These are phyloP conservation scores for Lagopus leucura DNA, from an alignment of 2,113 vertebrate species.

Conservation along the genomic window DNA sequence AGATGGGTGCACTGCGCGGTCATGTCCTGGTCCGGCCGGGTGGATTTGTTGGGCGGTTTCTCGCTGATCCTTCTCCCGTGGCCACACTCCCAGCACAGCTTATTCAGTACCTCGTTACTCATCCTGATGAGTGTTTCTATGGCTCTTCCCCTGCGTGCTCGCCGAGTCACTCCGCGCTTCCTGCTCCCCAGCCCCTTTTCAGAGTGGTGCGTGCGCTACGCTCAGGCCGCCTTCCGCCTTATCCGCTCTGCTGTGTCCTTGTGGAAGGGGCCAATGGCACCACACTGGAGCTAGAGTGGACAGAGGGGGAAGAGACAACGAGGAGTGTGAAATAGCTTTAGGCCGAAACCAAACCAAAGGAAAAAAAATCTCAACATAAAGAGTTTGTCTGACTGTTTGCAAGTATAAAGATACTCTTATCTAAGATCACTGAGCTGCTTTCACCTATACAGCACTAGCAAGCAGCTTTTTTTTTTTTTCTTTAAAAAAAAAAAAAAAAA, in stretches of 20 bases:
- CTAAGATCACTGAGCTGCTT: background rate
- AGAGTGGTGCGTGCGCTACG: no score
- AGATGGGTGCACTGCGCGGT: fast-evolving
- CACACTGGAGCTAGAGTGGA: fast-evolving
- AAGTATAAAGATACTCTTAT: no score
- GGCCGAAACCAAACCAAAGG: background rate
- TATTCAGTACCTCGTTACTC: background rate
- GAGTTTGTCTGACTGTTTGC: no score
- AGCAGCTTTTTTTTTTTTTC: background rate
- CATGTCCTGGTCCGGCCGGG: fast-evolving
- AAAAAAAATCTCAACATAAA: background rate
- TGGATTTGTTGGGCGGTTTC: no score
- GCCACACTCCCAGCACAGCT: fast-evolving
- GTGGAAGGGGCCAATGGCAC: no score
- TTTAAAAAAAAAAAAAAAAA: no score
- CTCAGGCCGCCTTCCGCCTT: background rate
- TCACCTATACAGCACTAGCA: background rate
- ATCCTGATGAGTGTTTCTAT: fast-evolving
- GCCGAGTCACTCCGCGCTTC: no score
- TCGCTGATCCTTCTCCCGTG: no score
- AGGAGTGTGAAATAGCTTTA: background rate
- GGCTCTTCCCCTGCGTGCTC: fast-evolving
- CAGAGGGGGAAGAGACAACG: no score
- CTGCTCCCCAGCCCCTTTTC: no score
- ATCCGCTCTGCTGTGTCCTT: fast-evolving